These are phyloP conservation scores for Gymnosoma rotundatum DNA, from an alignment of 2,888 invertebrate species.

Conservation along the genomic window DNA sequence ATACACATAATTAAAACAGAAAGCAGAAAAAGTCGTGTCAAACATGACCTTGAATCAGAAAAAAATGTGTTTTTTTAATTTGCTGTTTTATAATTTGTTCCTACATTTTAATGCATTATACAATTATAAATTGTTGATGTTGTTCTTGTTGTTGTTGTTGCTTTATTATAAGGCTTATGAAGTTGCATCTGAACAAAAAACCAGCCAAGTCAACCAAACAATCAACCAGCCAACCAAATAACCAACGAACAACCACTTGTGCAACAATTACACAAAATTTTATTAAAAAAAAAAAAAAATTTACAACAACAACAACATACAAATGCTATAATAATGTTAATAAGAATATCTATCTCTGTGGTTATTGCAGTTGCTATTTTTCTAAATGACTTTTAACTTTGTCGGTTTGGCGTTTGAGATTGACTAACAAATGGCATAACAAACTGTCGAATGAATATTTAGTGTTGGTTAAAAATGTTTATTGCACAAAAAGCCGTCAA, in stretches of 20 bases:
- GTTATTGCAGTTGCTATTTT: constrained; percentile 48
- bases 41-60: constrained; percentile 70
- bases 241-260: constrained; percentile 75
- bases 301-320: constrained; percentile 78
- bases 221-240: constrained; percentile 45
- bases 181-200: constrained; percentile 64
- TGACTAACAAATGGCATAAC: constrained; percentile 65
- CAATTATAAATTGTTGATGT: constrained; percentile 57
- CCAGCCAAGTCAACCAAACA: constrained; percentile 43
- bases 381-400: constrained; percentile 55
- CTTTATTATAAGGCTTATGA: constrained; percentile 46
- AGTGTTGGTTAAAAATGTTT: constrained; percentile 16
- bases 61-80: constrained; percentile 61
- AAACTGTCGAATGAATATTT: constrained; percentile 38
- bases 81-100: constrained; percentile 70
- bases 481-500: neutral
- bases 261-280: constrained; percentile 80
- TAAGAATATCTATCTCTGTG: constrained; percentile 66
- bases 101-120: constrained; percentile 66
- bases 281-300: constrained; percentile 73
- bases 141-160: neutral
- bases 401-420: constrained; percentile 61
- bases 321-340: constrained; percentile 74
- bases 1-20: constrained; percentile 57
- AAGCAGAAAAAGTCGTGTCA: constrained; percentile 68